Conservation (phyloP, 2,888 invertebrate species). For the Conops quadrifasciatus region DNA sequence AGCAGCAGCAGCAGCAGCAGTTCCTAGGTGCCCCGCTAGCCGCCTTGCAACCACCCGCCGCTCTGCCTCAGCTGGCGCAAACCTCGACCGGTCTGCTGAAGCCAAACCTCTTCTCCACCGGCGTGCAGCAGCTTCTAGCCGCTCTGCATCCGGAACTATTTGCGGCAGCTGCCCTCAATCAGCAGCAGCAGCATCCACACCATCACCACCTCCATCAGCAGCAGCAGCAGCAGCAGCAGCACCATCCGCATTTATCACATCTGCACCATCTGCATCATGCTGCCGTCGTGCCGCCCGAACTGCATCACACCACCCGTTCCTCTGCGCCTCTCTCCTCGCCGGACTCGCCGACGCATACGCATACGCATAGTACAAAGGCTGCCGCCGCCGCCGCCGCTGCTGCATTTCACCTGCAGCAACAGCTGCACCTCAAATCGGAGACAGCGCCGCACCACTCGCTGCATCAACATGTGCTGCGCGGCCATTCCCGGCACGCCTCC, state of each 20-base stretch:
- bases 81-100: slow-evolving; percentile 77
- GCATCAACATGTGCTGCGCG: slow-evolving; percentile 50
- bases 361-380: slow-evolving; percentile 49
- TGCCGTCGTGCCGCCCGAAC: slow-evolving; percentile 49
- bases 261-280: slow-evolving; percentile 28
- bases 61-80: slow-evolving; percentile 58
- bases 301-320: slow-evolving; percentile 46
- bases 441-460: slow-evolving; percentile 55
- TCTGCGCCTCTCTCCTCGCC: slow-evolving; percentile 56
- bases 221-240: slow-evolving; percentile 48
- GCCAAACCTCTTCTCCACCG: slow-evolving; percentile 78
- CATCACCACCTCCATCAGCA: slow-evolving; percentile 48
- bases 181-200: slow-evolving; percentile 62
- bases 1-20: slow-evolving; percentile 49
- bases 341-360: slow-evolving; percentile 54
- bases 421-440: slow-evolving; percentile 58
- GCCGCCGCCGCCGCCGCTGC: slow-evolving; percentile 57
- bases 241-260: slow-evolving; percentile 40
- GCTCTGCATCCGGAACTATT: slow-evolving; percentile 78
- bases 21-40: slow-evolving; percentile 47
- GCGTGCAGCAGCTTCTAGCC: slow-evolving; percentile 78
- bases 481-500: slow-evolving; percentile 45
- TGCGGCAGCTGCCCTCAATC: slow-evolving; percentile 61
- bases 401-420: slow-evolving; percentile 51
- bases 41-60: slow-evolving; percentile 60